A percentile compares a stretch with the other conserved stretches of the same genome.
phyloP scores from a whole-genome alignment of 2,888 invertebrate genomes.

The Linnaemya vulpina region DNA sequence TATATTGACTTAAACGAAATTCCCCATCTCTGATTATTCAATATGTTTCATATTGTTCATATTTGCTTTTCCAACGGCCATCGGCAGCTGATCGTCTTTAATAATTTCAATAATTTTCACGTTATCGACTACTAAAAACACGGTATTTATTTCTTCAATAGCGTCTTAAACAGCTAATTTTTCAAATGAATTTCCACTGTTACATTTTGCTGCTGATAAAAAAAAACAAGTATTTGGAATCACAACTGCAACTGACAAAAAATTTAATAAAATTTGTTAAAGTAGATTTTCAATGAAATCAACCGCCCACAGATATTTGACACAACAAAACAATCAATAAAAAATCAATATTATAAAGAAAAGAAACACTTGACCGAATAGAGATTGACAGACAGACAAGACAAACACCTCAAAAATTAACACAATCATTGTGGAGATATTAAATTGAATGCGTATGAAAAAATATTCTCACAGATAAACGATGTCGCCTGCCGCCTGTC shows the following conservation, averaged over 20 bases:
- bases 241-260: not conserved
- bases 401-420: conserved; percentile 19
- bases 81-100: no score
- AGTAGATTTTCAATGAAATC: conserved; percentile 73
- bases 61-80: no score
- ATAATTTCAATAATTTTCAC: no score
- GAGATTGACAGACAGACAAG: not conserved
- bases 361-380: conserved; percentile 42
- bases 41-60: no score
- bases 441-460: conserved; percentile 27
- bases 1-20: no score
- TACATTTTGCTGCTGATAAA: no score
- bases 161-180: no score
- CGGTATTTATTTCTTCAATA: no score
- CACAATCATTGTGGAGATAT: conserved; percentile 2
- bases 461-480: conserved; percentile 48
- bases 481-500: conserved; percentile 69
- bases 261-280: conserved; percentile 64
- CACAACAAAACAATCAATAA: conserved; percentile 72
- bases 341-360: no score
- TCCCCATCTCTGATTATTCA: no score
- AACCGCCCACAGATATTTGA: conserved; percentile 76
- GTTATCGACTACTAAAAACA: no score
- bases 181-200: no score
- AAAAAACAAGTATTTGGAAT: conserved; percentile 55